Conservation (phyloP, 2,888 invertebrate species). For the Machimus atricapillus region DNA sequence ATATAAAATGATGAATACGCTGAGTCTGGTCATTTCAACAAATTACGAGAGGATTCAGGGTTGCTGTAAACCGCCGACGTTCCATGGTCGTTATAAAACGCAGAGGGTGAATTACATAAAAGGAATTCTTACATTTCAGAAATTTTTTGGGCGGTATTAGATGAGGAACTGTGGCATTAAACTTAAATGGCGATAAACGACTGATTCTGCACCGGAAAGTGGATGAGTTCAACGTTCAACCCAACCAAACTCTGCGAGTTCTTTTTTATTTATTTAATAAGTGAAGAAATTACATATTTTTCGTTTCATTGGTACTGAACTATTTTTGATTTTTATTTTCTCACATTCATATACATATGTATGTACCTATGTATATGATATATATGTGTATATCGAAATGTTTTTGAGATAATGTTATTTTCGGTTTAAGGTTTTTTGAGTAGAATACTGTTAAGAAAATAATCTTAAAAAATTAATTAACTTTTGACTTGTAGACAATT, state of each 20-base stretch:
- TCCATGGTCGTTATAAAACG: neutral
- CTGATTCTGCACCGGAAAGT: neutral
- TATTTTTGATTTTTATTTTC: too few species aligned
- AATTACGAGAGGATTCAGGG: neutral
- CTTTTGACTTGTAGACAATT: neutral
- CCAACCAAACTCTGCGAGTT: too few species aligned
- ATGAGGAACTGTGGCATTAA: neutral
- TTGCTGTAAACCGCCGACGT: neutral
- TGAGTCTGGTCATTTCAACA: neutral
- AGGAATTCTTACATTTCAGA: neutral
- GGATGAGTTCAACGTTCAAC: too few species aligned
- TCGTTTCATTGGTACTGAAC: too few species aligned
- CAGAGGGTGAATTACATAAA: neutral
- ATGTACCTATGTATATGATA: too few species aligned
- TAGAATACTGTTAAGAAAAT: too few species aligned
- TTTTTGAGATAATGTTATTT: too few species aligned
- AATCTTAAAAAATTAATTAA: neutral
- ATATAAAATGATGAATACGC: neutral
- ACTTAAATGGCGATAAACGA: neutral
- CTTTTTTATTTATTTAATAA: too few species aligned
- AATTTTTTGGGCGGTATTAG: neutral
- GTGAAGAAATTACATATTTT: too few species aligned
- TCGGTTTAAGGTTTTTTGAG: too few species aligned
- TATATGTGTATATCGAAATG: too few species aligned
- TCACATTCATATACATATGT: too few species aligned